A percentile compares a stretch with the other conserved stretches of the same genome.
Evolutionary conservation across 2,797 vertebrate genomes (phyloP).

Genomic region (Hyperoplus immaculatus): DNA sequence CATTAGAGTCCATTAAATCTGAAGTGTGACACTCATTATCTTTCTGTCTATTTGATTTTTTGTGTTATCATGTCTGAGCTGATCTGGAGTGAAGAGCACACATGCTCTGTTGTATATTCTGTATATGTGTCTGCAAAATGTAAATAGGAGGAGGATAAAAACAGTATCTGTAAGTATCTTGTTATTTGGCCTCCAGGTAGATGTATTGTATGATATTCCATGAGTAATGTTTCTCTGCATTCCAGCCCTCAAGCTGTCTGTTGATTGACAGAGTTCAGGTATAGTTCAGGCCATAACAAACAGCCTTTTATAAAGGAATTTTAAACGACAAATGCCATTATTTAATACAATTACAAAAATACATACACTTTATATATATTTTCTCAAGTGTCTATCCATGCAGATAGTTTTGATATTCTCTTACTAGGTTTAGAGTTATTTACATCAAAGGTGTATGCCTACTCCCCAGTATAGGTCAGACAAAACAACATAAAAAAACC

Average conservation of each 20-base stretch:
- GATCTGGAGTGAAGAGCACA: constrained; percentile 32
- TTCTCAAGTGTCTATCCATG: background rate
- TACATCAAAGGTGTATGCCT: background rate
- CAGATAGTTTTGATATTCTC: background rate
- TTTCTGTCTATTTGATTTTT: constrained; percentile 36
- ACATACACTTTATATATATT: too few species aligned
- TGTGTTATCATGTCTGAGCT: constrained; percentile 20
- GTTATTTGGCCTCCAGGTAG: constrained; percentile 19
- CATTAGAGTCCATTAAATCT: constrained; percentile 77
- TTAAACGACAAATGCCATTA: background rate
- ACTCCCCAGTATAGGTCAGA: background rate
- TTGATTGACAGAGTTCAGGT: constrained; percentile 4
- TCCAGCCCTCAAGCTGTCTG: constrained; percentile 10
- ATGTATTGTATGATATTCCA: constrained; percentile 2
- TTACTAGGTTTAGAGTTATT: background rate
- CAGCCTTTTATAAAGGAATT: background rate
- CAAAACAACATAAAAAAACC: background rate
- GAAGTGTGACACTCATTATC: constrained; percentile 69
- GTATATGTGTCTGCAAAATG: background rate
- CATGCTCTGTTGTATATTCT: background rate
- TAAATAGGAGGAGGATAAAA: background rate
- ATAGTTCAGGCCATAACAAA: background rate
- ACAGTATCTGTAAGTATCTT: background rate
- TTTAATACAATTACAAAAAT: too few species aligned
- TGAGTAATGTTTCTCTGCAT: constrained; percentile 18